A percentile compares a stretch with the other conserved stretches of the same genome.
Conservation (phyloP, 2,797 vertebrate genomes). For the Manis crassicaudata region DNA sequence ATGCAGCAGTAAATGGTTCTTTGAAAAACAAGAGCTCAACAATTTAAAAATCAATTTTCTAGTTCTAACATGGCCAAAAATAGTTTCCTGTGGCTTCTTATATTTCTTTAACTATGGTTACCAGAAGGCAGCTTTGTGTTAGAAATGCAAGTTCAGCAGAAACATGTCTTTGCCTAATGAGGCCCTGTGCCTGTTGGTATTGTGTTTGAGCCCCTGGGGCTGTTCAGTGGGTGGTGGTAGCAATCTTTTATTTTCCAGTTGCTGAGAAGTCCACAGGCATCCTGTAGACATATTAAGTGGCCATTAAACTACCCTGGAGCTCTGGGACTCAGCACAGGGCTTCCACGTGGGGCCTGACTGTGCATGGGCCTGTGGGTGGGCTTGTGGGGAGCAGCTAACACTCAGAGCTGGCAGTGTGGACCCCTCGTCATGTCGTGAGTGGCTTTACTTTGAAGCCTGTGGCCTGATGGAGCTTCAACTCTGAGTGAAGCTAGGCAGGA, state of each 20-base stretch:
- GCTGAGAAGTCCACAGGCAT: not conserved
- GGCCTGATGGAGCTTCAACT: not conserved
- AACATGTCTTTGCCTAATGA: not conserved
- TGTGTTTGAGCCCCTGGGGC: not conserved
- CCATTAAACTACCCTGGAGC: not conserved
- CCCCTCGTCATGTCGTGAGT: not conserved
- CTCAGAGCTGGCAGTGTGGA: not conserved
- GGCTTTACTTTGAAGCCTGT: not conserved
- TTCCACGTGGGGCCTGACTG: not conserved
- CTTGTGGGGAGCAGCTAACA: not conserved
- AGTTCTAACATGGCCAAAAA: not conserved
- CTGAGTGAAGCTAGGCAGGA: not conserved
- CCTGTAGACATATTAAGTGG: not conserved
- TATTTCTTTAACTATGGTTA: slow-evolving; percentile 21
- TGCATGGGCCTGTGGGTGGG: not conserved
- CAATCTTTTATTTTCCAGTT: not conserved
- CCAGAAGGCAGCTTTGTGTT: slow-evolving; percentile 30
- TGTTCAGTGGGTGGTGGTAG: not conserved
- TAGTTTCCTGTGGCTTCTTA: slow-evolving; percentile 44
- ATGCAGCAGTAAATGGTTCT: not conserved
- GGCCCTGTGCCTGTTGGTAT: slow-evolving; percentile 37
- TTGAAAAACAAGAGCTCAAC: not conserved
- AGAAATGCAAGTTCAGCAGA: slow-evolving; percentile 41
- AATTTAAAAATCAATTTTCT: slow-evolving; percentile 8
- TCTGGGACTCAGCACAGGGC: not conserved